Conservation (phyloP, 2,888 invertebrate genomes). For the Phengaris arion region DNA sequence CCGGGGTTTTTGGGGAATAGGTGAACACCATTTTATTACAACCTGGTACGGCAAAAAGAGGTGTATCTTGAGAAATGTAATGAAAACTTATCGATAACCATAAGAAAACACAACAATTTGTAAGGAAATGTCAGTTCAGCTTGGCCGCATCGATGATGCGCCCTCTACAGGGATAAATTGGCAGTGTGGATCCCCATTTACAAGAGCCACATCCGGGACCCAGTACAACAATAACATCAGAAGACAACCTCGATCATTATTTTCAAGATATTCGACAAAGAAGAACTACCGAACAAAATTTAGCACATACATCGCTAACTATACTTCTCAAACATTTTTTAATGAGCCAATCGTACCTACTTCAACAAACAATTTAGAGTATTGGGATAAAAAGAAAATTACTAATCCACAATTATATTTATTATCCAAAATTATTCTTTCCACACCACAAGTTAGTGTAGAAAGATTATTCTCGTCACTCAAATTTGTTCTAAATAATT, state of each 20-base stretch:
- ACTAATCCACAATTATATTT: background rate
- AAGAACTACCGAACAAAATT: background rate
- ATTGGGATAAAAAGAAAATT: background rate
- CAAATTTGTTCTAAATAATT: background rate
- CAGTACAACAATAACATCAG: background rate
- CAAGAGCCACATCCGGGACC: background rate
- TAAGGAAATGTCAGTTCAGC: too few relatives aligned
- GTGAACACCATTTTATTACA: too few relatives aligned
- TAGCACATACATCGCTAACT: background rate
- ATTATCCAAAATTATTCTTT: slow-evolving; percentile 1
- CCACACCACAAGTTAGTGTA: background rate
- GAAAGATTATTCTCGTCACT: background rate
- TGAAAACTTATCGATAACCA: too few relatives aligned
- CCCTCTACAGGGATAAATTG: too few relatives aligned
- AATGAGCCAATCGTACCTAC: background rate
- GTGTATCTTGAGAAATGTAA: too few relatives aligned
- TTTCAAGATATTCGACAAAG: background rate
- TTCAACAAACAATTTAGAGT: background rate
- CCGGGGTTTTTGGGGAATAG: too few relatives aligned
- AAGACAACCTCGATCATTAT: background rate
- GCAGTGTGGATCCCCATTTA: background rate
- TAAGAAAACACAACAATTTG: too few relatives aligned
- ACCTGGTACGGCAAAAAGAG: too few relatives aligned
- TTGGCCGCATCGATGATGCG: too few relatives aligned
- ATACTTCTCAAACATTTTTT: background rate